Evolutionary conservation across 64 coral and sea anemone genomes (phyloP).

Genomic region (Pocillopora damicornis): DNA sequence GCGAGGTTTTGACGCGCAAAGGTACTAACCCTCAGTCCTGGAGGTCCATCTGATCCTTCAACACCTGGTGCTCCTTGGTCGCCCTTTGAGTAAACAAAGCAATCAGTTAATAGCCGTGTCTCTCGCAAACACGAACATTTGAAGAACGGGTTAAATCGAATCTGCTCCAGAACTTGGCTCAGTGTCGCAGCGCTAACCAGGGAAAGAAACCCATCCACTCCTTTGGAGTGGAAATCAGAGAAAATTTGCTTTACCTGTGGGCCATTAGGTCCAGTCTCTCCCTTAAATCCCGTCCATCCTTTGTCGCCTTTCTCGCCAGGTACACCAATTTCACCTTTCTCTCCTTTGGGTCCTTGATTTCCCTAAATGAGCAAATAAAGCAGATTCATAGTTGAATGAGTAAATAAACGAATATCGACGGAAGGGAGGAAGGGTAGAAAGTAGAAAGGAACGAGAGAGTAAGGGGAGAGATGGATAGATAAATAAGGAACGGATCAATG

Average conservation of each 20-base stretch:
- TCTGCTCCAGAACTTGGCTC: too few species aligned
- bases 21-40: conserved; percentile 43
- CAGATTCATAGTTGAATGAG: too few species aligned
- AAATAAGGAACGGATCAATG: too few species aligned
- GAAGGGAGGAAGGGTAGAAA: too few species aligned
- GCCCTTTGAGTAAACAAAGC: conserved; percentile 13
- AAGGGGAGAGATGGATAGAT: too few species aligned
- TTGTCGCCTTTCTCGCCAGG: conserved; percentile 47
- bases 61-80: conserved; percentile 28
- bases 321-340: conserved; percentile 1
- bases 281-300: conserved; percentile 36
- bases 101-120: not conserved
- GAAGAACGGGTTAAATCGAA: too few species aligned
- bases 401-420: too few species aligned
- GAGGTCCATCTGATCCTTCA: conserved; percentile 33
- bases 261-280: conserved; percentile 32
- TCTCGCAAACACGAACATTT: too few species aligned
- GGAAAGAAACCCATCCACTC: too few species aligned
- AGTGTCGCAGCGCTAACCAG: too few species aligned
- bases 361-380: conserved; percentile 1
- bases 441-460: too few species aligned
- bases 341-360: conserved; percentile 3
- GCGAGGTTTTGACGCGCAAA: not conserved
- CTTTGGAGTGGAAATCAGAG: too few species aligned
- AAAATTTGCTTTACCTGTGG: conserved; percentile 3